These are phyloP conservation scores for Lutraria rhynchaena DNA, from an alignment of 1,140 invertebrate genomes.

Conservation along the genomic window DNA sequence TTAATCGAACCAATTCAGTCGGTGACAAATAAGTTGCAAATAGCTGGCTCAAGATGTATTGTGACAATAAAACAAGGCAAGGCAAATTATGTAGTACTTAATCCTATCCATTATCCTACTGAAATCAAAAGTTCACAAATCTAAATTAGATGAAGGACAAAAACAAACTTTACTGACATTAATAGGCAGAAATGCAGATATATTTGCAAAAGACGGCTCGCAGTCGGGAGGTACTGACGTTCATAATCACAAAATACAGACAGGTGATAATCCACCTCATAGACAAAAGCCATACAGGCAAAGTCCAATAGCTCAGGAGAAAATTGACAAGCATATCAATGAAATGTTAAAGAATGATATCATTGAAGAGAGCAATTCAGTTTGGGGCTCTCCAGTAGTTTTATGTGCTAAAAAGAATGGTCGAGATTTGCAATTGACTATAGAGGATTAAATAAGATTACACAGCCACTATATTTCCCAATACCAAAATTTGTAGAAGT, in stretches of 20 bases:
- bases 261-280: neutral
- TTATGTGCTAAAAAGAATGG: neutral
- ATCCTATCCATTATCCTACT: no score
- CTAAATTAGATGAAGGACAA: neutral
- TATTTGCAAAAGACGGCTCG: neutral
- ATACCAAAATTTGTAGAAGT: conserved; percentile 56
- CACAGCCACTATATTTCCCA: conserved; percentile 46
- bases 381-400: neutral
- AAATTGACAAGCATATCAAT: no score
- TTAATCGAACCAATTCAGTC: no score
- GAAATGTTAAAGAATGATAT: no score
- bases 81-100: no score
- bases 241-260: neutral
- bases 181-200: neutral
- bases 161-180: neutral
- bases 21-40: no score
- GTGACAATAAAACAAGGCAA: no score
- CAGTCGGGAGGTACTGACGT: neutral
- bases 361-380: no score
- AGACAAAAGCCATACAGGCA: neutral
- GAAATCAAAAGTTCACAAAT: no score
- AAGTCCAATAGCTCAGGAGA: no score
- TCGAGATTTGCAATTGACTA: neutral
- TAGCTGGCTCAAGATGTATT: no score
- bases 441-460: conserved; percentile 19